These are phyloP conservation scores for Tachysurus fulvidraco DNA, from an alignment of 2,113 vertebrate genomes.

Conservation along the genomic window DNA sequence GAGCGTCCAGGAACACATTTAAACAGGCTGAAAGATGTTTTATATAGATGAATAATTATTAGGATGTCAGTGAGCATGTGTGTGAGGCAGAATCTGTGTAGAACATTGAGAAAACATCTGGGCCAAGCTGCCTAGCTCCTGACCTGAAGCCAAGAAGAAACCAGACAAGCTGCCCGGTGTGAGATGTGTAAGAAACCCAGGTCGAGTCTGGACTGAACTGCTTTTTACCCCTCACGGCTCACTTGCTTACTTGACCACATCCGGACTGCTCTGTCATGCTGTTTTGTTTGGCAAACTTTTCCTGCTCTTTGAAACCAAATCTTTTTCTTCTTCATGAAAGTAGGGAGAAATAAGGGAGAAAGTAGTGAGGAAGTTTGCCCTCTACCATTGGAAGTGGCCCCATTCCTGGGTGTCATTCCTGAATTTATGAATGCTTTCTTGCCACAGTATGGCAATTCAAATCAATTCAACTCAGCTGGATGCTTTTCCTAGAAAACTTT, in stretches of 20 bases:
- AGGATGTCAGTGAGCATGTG: neutral
- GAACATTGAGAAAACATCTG: slow-evolving; percentile 53
- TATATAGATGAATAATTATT: neutral
- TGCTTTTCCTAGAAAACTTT: slow-evolving; percentile 37
- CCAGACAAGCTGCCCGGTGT: slow-evolving; percentile 37
- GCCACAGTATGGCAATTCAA: slow-evolving; percentile 55
- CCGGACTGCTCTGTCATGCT: slow-evolving; percentile 49
- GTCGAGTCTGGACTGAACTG: slow-evolving; percentile 52
- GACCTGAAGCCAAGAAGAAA: slow-evolving; percentile 43
- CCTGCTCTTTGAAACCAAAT: slow-evolving; percentile 60
- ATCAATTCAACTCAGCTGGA: slow-evolving; percentile 50
- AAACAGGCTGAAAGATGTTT: neutral
- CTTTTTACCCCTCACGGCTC: slow-evolving; percentile 22
- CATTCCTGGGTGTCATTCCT: slow-evolving; percentile 53
- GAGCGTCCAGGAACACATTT: neutral
- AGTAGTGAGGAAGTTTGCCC: slow-evolving; percentile 49
- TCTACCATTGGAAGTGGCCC: slow-evolving; percentile 37
- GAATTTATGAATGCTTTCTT: slow-evolving; percentile 55
- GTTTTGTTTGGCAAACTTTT: slow-evolving; percentile 51
- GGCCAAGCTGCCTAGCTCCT: slow-evolving; percentile 28
- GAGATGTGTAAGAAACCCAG: slow-evolving; percentile 58
- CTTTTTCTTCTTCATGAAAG: slow-evolving; percentile 57
- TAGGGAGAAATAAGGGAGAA: slow-evolving; percentile 51
- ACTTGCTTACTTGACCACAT: slow-evolving; percentile 24
- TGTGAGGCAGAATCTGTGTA: neutral